phyloP scores from a whole-genome alignment of 92 coral and sea anemone genomes.

The Palythoa grandiflora region DNA sequence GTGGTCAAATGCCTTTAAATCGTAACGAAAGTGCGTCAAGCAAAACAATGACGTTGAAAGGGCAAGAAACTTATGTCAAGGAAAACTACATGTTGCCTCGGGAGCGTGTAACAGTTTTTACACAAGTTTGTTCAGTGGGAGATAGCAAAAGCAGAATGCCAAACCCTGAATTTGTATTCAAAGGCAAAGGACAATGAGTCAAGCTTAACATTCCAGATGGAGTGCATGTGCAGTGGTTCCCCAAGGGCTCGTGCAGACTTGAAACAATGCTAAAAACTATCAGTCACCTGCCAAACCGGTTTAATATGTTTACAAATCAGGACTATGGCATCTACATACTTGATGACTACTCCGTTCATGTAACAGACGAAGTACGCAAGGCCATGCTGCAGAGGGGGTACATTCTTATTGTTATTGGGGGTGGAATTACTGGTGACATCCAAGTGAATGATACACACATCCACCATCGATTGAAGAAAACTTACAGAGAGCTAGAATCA shows the following conservation, averaged over 20 bases:
- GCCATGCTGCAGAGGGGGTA: slow-evolving; percentile 40
- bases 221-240: slow-evolving; percentile 40
- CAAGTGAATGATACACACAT: slow-evolving; percentile 45
- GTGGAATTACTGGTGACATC: slow-evolving; percentile 45
- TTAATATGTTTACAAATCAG: slow-evolving; percentile 15
- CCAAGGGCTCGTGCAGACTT: slow-evolving; percentile 42
- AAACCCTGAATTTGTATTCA: slow-evolving; percentile 39
- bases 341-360: slow-evolving; percentile 41
- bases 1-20: slow-evolving; percentile 12
- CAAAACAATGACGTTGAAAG: slow-evolving; percentile 13
- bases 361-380: slow-evolving; percentile 37
- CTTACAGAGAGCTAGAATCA: slow-evolving; percentile 17
- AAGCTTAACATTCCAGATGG: slow-evolving; percentile 47
- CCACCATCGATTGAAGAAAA: slow-evolving; percentile 40
- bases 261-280: slow-evolving; percentile 34
- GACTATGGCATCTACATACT: slow-evolving; percentile 40
- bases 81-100: slow-evolving; percentile 29
- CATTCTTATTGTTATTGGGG: slow-evolving; percentile 35
- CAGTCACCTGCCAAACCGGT: slow-evolving; percentile 12
- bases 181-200: slow-evolving; percentile 33
- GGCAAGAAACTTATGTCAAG: slow-evolving; percentile 36
- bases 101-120: slow-evolving; percentile 18
- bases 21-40: not conserved
- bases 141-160: slow-evolving; percentile 19
- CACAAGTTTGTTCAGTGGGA: slow-evolving; percentile 16